These are phyloP conservation scores for Vollenhovia emeryi DNA, from an alignment of 1,140 invertebrate genomes.

Conservation along the genomic window DNA sequence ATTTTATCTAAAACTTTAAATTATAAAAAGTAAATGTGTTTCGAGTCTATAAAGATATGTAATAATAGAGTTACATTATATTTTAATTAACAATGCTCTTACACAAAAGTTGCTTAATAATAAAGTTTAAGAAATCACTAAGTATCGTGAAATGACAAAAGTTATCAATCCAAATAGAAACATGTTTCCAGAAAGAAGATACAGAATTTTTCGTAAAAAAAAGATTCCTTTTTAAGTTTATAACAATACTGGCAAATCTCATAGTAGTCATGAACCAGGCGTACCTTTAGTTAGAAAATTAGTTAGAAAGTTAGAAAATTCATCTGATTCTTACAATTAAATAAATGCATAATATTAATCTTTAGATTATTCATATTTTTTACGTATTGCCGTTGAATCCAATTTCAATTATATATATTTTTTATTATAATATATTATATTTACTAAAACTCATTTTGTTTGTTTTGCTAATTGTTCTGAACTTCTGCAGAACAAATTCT, in stretches of 20 bases:
- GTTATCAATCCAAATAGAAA: not conserved
- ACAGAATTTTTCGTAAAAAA: not conserved
- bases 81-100: not conserved
- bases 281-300: too few relatives aligned
- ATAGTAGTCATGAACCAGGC: slow-evolving; percentile 78
- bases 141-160: not conserved
- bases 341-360: not conserved
- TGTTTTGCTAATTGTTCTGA: not conserved
- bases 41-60: not conserved
- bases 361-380: not conserved
- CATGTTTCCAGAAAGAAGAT: not conserved
- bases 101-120: not conserved
- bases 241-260: slow-evolving; percentile 90
- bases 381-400: not conserved
- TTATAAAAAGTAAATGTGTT: not conserved
- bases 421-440: not conserved
- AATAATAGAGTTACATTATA: not conserved
- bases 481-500: not conserved
- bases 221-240: not conserved
- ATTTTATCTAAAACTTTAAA: not conserved
- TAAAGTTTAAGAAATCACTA: not conserved
- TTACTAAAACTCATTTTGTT: not conserved
- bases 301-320: not conserved
- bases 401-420: not conserved
- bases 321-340: not conserved